A percentile compares a stretch with the other conserved stretches of the same genome.
Conservation (phyloP, 1,140 invertebrate species). For the Drosophila nasuta region DNA sequence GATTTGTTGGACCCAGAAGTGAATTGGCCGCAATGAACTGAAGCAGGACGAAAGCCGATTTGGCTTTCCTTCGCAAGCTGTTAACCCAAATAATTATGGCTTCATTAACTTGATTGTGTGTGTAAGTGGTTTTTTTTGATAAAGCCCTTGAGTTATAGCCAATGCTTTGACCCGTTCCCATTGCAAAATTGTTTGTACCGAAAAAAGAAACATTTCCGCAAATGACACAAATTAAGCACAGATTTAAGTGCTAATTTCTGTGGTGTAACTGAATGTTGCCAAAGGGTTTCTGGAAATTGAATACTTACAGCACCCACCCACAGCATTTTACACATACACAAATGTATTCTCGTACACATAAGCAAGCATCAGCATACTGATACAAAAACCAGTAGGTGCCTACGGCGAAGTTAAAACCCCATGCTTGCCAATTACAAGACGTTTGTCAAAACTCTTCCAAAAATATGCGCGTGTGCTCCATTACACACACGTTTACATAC, state of each 20-base stretch:
- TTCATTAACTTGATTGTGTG: constrained; percentile 83
- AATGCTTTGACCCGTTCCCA: constrained; percentile 34
- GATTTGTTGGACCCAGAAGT: constrained; percentile 67
- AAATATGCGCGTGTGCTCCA: constrained; percentile 9
- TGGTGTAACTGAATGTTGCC: constrained; percentile 41
- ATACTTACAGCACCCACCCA: constrained; percentile 14
- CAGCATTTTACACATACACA: constrained; percentile 6
- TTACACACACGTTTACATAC: constrained; percentile 1
- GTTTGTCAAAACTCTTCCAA: constrained; percentile 32
- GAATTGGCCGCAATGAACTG: constrained; percentile 65
- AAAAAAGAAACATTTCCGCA: constrained; percentile 65
- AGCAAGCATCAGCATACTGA: constrained; percentile 1
- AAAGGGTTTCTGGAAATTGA: constrained; percentile 60
- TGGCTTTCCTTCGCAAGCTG: constrained; percentile 65
- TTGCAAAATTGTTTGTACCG: constrained; percentile 13
- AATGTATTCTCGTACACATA: constrained; percentile 18
- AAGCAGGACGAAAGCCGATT: constrained; percentile 31
- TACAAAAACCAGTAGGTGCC: constrained; percentile 10
- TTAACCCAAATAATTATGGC: constrained; percentile 84
- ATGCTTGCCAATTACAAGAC: constrained; percentile 49
- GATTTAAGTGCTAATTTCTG: constrained; percentile 71
- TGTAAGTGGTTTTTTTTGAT: constrained; percentile 82
- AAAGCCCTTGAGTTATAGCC: constrained; percentile 76
- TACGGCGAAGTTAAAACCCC: constrained; percentile 33
- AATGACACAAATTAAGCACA: constrained; percentile 77